A percentile compares a stretch with the other conserved stretches of the same genome.
Evolutionary conservation across 1,140 invertebrate genomes (phyloP).

Genomic region (Drosophila setifemur): DNA sequence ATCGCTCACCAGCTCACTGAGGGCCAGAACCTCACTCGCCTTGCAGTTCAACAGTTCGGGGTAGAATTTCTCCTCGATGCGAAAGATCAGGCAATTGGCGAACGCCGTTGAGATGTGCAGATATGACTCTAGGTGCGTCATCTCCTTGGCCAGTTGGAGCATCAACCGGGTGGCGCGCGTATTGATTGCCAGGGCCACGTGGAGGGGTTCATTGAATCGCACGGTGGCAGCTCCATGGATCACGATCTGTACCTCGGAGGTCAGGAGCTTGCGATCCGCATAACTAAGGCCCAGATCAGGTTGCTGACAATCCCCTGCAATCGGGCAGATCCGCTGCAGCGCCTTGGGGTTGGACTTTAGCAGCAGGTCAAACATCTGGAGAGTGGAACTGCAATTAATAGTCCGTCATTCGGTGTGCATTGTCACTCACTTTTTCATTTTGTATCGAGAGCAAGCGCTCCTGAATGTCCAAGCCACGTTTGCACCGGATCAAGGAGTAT

Average conservation of each 20-base stretch:
- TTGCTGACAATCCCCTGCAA: constrained; percentile 84
- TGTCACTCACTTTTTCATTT: constrained; percentile 78
- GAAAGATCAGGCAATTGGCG: constrained; percentile 85
- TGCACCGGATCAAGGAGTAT: constrained; percentile 89
- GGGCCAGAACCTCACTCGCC: constrained; percentile 86
- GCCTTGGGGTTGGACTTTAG: constrained; percentile 1
- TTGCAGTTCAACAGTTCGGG: constrained; percentile 84
- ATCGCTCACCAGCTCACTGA: constrained; percentile 83
- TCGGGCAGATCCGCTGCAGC: constrained; percentile 59
- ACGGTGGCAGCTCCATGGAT: constrained; percentile 94
- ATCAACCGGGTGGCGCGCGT: constrained; percentile 84
- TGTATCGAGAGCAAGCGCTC: constrained; percentile 87
- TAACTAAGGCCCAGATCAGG: constrained; percentile 87
- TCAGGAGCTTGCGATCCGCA: constrained; percentile 82
- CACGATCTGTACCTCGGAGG: constrained; percentile 85
- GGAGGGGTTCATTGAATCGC: constrained; percentile 90
- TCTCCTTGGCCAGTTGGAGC: constrained; percentile 85
- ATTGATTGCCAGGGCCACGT: constrained; percentile 85
- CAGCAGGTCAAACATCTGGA: constrained; percentile 6
- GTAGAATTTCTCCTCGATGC: constrained; percentile 89
- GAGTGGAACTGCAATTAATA: neutral
- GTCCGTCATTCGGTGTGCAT: neutral
- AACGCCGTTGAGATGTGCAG: constrained; percentile 90
- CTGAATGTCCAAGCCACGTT: constrained; percentile 88
- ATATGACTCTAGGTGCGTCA: constrained; percentile 86